phyloP scores from a whole-genome alignment of 2,113 vertebrate genomes.

The Panthera tigris region DNA sequence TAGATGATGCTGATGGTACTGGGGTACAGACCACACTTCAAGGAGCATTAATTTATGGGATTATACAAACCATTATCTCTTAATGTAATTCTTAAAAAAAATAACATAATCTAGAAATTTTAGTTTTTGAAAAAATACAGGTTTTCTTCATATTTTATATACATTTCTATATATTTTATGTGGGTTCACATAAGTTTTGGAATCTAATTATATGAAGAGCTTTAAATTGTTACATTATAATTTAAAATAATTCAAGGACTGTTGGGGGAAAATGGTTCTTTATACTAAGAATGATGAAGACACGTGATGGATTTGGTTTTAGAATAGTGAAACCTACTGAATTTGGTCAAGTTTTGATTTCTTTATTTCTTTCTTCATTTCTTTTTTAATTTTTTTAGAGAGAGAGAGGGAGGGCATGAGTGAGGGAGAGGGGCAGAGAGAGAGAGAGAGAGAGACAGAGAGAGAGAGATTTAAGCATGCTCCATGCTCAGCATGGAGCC shows the following conservation, averaged over 20 bases:
- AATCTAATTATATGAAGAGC: neutral
- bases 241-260: neutral
- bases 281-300: neutral
- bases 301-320: neutral
- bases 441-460: no score
- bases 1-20: neutral
- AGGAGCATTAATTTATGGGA: neutral
- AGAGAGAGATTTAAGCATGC: no score
- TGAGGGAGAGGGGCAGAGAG: no score
- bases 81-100: conserved; percentile 15
- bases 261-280: neutral
- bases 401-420: no score
- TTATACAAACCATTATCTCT: conserved; percentile 4
- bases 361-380: no score
- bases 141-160: neutral
- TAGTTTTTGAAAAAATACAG: neutral
- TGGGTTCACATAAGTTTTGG: neutral
- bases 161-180: neutral
- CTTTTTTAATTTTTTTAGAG: no score
- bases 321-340: neutral
- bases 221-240: neutral
- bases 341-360: neutral
- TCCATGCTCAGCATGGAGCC: no score
- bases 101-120: neutral
- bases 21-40: neutral